Base-by-base conservation (phyloP, 2,113 vertebrate genomes). In the Taxidea taxus region DNA sequence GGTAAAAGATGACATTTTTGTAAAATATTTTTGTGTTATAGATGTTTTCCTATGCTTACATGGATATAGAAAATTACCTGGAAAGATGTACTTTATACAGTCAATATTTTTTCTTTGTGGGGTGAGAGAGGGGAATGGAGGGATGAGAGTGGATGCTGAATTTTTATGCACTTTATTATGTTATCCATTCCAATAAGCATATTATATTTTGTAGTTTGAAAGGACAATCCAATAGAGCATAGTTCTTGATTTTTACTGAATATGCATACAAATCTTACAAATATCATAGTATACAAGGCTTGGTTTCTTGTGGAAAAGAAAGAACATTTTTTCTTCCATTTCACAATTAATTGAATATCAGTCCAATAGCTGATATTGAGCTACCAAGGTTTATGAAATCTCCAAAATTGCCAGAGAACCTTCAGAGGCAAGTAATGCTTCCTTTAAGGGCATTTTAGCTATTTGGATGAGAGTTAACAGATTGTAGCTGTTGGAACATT, bases 391-490 rank as follows among this genome's bases (percentile, higher is more conserved):
- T 95, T 98, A 81, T 96, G 85, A 97, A 87, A 96, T 95, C 56
- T 91, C 85, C n/a, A 62, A 98, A 98, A 98, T 97, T 98, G 83
- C 94, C 80, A 42, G 72, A 39, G 91, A 98, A 96, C 85, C 80
- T 98, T 98, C 87, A 96, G 87, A 97, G 87, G 92, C 86, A 97
- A 96, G n/a, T 96, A 94, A 96, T 94, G 81, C 11, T 97, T 86
- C 29, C 88, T 97, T 96, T 98, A 98, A 98, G 98, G 94, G 96
- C 98, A 93, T 98, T 98, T 97, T 95, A 13, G 16, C 14, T 96
- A 91, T 97, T 98, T 97, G 93, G 96, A 54, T 90, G 97, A 97
- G 70, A 95, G 66, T 87, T 95, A 98, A 98, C 90, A 97, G 87
- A 97, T 98, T 98, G 98, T 92, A 97, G 97, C 88, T 95, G 60